phyloP scores from a whole-genome alignment of 2,888 invertebrate species.

The Cotesia congregata region DNA sequence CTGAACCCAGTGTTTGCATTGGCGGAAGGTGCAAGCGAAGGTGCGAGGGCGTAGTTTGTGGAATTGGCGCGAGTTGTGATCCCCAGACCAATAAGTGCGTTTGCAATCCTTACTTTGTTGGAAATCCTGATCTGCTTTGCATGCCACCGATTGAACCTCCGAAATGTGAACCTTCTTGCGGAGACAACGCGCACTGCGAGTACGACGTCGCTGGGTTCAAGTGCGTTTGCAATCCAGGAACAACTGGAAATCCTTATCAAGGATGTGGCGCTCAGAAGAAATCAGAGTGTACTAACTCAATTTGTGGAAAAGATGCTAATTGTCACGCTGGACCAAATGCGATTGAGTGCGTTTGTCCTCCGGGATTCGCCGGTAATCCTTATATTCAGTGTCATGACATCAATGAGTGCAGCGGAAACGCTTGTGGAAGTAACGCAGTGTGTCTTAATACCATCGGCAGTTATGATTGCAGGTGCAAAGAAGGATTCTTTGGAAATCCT shows the following conservation, averaged over 20 bases:
- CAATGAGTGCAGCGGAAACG: conserved; percentile 84
- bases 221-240: conserved; percentile 88
- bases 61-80: conserved; percentile 90
- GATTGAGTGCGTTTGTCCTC: conserved; percentile 86
- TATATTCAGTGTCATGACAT: conserved; percentile 88
- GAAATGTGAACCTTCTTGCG: conserved; percentile 84
- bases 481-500: conserved; percentile 88
- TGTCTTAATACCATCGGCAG: conserved; percentile 92
- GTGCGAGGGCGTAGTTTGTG: conserved; percentile 89
- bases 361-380: conserved; percentile 89
- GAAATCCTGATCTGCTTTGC: conserved; percentile 90
- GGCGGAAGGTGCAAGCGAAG: conserved; percentile 90
- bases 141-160: conserved; percentile 90
- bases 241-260: conserved; percentile 89
- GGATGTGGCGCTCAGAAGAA: conserved; percentile 81
- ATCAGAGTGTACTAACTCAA: conserved; percentile 79
- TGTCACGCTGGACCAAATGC: conserved; percentile 83
- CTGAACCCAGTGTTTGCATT: conserved; percentile 85
- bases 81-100: conserved; percentile 85
- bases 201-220: conserved; percentile 80
- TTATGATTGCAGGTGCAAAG: conserved; percentile 90
- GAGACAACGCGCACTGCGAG: conserved; percentile 88
- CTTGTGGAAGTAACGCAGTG: conserved; percentile 87
- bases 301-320: conserved; percentile 85
- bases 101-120: conserved; percentile 89